phyloP scores from a whole-genome alignment of 2,113 vertebrate genomes.

The Myocastor coypus region DNA sequence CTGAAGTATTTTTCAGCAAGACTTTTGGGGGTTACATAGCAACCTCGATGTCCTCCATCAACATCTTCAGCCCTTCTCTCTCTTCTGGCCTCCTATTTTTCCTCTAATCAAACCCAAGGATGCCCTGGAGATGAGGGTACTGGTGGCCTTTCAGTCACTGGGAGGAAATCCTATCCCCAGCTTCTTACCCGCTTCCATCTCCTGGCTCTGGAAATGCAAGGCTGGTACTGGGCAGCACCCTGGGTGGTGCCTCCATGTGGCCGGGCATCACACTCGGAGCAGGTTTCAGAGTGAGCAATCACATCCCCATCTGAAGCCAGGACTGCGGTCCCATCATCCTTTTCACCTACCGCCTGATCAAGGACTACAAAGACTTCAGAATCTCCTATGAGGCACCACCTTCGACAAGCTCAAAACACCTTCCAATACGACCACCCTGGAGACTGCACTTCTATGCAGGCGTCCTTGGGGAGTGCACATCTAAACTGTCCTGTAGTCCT shows the following conservation, averaged over 20 bases:
- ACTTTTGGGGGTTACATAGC: not conserved
- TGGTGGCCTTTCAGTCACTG: not conserved
- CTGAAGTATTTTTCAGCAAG: not conserved
- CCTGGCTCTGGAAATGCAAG: not conserved
- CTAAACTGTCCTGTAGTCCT: too few relatives aligned
- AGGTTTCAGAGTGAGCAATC: too few relatives aligned
- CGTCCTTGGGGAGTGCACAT: too few relatives aligned
- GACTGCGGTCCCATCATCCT: not conserved
- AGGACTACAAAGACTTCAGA: not conserved
- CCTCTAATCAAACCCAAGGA: not conserved
- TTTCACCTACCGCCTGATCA: not conserved
- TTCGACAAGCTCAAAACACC: not conserved
- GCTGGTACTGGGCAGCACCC: not conserved
- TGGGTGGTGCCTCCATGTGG: not conserved
- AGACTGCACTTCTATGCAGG: not conserved
- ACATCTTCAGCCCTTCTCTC: not conserved
- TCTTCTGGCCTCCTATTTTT: not conserved
- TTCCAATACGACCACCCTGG: not conserved
- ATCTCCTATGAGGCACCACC: rapidly evolving
- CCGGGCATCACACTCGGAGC: too few relatives aligned
- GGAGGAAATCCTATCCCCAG: not conserved
- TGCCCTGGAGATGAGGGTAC: not conserved
- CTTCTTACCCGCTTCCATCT: not conserved
- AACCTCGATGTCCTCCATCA: not conserved
- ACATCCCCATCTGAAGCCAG: not conserved